These are phyloP conservation scores for Knipowitschia caucasica DNA, from an alignment of 2,797 vertebrate species.

Conservation along the genomic window DNA sequence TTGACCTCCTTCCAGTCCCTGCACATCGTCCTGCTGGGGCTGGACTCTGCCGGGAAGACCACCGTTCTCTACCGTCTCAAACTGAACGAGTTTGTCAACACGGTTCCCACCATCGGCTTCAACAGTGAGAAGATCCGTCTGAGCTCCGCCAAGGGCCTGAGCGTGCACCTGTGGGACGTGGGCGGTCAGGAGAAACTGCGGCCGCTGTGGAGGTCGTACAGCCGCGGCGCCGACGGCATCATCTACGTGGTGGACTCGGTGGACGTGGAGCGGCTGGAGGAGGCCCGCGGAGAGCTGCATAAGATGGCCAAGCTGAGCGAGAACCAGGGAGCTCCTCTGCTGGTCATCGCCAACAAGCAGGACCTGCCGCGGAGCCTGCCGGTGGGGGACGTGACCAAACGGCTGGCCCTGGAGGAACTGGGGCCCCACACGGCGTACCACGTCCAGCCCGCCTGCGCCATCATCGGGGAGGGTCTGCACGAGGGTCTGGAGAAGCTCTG, in stretches of 20 bases:
- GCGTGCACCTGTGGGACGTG: slow-evolving; percentile 98
- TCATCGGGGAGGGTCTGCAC: slow-evolving; percentile 94
- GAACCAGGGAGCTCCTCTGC: slow-evolving; percentile 93
- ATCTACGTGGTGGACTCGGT: slow-evolving; percentile 98
- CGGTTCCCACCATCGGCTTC: slow-evolving; percentile 96
- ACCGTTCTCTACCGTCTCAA: slow-evolving; percentile 93
- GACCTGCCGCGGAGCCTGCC: slow-evolving; percentile 91
- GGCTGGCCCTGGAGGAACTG: slow-evolving; percentile 91
- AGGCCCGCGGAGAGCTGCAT: slow-evolving; percentile 93
- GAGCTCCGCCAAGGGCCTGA: slow-evolving; percentile 87
- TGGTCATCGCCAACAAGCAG: slow-evolving; percentile 98
- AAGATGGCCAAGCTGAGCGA: slow-evolving; percentile 96
- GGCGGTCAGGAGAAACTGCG: slow-evolving; percentile 96
- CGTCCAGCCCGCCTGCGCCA: slow-evolving; percentile 94
- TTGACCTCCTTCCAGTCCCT: slow-evolving; percentile 95
- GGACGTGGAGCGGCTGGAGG: slow-evolving; percentile 91
- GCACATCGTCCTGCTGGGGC: slow-evolving; percentile 95
- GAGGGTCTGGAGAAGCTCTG: slow-evolving; percentile 98
- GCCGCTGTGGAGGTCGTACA: slow-evolving; percentile 98
- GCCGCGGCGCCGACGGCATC: slow-evolving; percentile 95
- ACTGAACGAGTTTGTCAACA: slow-evolving; percentile 98
- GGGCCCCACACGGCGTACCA: slow-evolving; percentile 90
- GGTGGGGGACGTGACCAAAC: slow-evolving; percentile 91
- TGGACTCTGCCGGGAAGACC: slow-evolving; percentile 97
- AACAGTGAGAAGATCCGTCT: slow-evolving; percentile 94